These are phyloP conservation scores for Elanoides forficatus DNA, from an alignment of 2,113 vertebrate species.

Conservation along the genomic window DNA sequence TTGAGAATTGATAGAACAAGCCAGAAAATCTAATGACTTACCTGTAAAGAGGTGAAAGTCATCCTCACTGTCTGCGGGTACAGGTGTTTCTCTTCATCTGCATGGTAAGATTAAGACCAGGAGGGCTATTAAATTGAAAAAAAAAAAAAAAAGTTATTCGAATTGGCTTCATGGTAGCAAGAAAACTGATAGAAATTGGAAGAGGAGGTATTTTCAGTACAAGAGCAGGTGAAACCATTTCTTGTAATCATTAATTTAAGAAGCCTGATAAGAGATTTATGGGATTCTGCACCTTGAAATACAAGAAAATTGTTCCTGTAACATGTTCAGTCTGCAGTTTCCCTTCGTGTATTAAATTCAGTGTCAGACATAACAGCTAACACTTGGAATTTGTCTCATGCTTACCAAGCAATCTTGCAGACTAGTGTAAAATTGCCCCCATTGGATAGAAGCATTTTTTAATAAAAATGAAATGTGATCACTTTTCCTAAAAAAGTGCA, in stretches of 20 bases:
- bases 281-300: conserved; percentile 18
- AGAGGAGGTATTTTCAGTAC: background rate
- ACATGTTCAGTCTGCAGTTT: background rate
- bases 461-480: background rate
- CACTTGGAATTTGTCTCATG: background rate
- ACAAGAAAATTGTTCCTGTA: background rate
- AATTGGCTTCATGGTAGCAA: background rate
- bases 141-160: background rate
- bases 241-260: background rate
- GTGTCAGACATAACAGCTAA: background rate
- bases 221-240: background rate
- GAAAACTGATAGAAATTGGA: background rate
- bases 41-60: background rate
- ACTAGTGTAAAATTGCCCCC: background rate
- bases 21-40: background rate
- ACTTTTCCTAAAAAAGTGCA: background rate
- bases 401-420: conserved; percentile 7
- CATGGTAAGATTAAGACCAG: background rate
- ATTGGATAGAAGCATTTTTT: background rate
- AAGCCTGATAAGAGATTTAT: background rate
- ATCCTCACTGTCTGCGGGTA: background rate
- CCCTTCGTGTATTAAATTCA: background rate
- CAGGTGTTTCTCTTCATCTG: background rate
- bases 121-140: background rate
- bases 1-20: background rate